Evolutionary conservation across 1,140 invertebrate genomes (phyloP).

Genomic region (Pseudomyrmex concolor): DNA sequence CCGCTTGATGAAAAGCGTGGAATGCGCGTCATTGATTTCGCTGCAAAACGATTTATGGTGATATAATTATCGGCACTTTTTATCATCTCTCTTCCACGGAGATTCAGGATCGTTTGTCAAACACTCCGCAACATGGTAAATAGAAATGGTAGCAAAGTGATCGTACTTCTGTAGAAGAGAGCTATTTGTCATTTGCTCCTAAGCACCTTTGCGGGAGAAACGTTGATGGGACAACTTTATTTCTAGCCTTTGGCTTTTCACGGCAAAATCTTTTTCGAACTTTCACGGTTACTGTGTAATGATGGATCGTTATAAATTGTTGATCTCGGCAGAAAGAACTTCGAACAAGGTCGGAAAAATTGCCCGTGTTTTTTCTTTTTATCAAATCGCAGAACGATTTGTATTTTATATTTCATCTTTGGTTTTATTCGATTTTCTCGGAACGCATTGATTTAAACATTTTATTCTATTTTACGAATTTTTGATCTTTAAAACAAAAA

Average conservation of each 20-base stretch:
- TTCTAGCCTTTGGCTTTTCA: background rate
- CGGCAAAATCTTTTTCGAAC: background rate
- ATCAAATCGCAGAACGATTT: background rate
- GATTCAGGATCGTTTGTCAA: background rate
- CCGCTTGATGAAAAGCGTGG: background rate
- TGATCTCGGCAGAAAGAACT: background rate
- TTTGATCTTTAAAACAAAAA: background rate
- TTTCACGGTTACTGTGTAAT: background rate
- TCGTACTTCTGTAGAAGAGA: background rate
- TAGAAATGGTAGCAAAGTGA: background rate
- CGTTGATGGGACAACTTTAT: background rate
- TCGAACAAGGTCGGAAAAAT: background rate
- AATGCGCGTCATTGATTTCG: background rate
- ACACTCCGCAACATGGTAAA: background rate
- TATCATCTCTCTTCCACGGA: background rate
- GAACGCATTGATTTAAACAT: background rate
- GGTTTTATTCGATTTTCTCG: background rate
- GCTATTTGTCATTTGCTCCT: background rate
- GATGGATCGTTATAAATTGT: background rate
- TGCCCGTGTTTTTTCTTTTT: too few relatives aligned
- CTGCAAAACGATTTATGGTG: background rate
- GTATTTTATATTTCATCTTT: background rate
- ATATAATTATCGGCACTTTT: constrained; percentile 12
- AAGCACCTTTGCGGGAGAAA: background rate
- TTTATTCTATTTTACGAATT: background rate